phyloP scores from a whole-genome alignment of 2,113 vertebrate genomes.

The Phocoena phocoena region DNA sequence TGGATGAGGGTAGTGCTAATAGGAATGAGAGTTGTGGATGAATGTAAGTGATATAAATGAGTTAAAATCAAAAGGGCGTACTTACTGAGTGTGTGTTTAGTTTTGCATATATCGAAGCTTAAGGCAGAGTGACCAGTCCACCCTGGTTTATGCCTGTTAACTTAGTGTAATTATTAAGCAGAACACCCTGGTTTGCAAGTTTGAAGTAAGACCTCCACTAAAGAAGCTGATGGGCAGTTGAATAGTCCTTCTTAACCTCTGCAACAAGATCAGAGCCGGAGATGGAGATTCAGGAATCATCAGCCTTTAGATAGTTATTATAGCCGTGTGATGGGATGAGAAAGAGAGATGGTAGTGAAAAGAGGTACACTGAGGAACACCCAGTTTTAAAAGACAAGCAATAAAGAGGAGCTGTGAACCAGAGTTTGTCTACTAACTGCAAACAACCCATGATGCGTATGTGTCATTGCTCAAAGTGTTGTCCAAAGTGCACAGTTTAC shows the following conservation, averaged over 20 bases:
- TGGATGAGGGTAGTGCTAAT: background rate
- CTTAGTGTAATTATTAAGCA: background rate
- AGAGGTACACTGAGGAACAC: background rate
- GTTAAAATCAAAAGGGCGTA: background rate
- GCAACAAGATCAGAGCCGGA: background rate
- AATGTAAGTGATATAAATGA: background rate
- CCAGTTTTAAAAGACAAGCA: background rate
- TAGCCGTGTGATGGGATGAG: background rate
- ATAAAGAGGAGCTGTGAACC: constrained; percentile 25
- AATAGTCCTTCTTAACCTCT: background rate
- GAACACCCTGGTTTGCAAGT: background rate
- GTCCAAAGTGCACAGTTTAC: constrained; percentile 8
- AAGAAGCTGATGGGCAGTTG: background rate
- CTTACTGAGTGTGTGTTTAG: background rate
- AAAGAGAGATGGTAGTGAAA: background rate
- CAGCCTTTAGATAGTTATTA: background rate
- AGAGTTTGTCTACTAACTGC: background rate
- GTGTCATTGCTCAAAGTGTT: constrained; percentile 32
- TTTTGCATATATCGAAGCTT: background rate
- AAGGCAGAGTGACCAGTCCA: background rate
- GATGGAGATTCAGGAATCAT: background rate
- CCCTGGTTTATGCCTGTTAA: background rate
- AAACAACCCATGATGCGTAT: constrained; percentile 56
- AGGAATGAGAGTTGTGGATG: background rate
- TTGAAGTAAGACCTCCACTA: background rate